phyloP scores from a whole-genome alignment of 2,888 invertebrate species.

The Choreutis nemorana region DNA sequence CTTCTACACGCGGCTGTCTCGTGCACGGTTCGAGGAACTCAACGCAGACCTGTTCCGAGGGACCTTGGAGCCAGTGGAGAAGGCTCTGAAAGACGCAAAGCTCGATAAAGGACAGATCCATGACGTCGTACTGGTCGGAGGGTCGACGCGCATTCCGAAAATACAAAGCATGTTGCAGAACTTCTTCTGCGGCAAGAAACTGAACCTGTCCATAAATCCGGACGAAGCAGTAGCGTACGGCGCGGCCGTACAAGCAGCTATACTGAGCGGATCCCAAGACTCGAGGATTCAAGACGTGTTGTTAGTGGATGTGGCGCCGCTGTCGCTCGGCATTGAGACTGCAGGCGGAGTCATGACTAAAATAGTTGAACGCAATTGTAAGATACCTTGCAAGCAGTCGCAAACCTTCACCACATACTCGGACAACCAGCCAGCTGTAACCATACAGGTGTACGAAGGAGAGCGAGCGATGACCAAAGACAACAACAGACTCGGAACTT shows the following conservation, averaged over 20 bases:
- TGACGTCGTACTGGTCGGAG: constrained; percentile 76
- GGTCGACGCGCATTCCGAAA: constrained; percentile 74
- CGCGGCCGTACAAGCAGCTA: constrained; percentile 70
- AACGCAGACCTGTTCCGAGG: constrained; percentile 69
- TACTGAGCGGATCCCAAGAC: constrained; percentile 71
- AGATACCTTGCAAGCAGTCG: constrained; percentile 69
- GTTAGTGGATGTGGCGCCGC: constrained; percentile 51
- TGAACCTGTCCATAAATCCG: constrained; percentile 73
- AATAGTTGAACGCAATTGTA: constrained; percentile 68
- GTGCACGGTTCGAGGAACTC: constrained; percentile 73
- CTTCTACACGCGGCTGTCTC: constrained; percentile 65
- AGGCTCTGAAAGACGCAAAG: constrained; percentile 73
- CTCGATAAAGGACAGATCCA: constrained; percentile 72
- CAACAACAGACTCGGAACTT: constrained; percentile 66
- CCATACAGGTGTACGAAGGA: constrained; percentile 71
- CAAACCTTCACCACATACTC: constrained; percentile 74
- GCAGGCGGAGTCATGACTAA: constrained; percentile 74
- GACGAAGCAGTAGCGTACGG: constrained; percentile 77
- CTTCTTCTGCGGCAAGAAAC: constrained; percentile 69
- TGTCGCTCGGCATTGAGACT: constrained; percentile 73
- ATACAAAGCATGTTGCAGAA: constrained; percentile 71
- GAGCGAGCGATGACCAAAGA: constrained; percentile 75
- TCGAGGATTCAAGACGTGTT: constrained; percentile 65
- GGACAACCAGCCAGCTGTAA: constrained; percentile 74
- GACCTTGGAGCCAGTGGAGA: constrained; percentile 73